Evolutionary conservation across 1,140 invertebrate genomes (phyloP), one percentile per base, ranked within the genome.

Genomic region (Hypothenemus hampei): DNA sequence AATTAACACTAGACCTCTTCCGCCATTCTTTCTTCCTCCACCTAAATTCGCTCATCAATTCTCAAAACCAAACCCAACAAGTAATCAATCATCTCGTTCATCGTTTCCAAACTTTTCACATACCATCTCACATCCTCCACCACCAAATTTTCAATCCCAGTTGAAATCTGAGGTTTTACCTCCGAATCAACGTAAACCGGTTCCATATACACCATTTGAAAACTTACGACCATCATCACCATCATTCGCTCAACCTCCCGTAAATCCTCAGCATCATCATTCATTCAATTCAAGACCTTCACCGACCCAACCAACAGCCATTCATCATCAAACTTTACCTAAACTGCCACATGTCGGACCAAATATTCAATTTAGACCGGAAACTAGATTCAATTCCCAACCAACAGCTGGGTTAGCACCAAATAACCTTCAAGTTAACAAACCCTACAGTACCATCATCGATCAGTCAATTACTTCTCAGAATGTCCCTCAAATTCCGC

Each of bases 261-360:
- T 35, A 35, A n/a, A 39, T 19, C 15, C 13, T 15, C 8, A 51
- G 18, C 43, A 21, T 19, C 53, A 57, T 72, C 49, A 61, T 67
- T 59, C 72, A 40, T 65, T 70, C 64, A 62, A 75, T 58, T n/a
- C n/a, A n/a, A 55, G 75, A 54, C 66, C 70, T 48, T 69, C 66
- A 22, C 35, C 51, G 5, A 31, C 21, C 16, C 58, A 33, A 39
- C 73, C 29, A 69, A 60, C 35, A 61, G 64, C 56, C 64, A n/a
- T n/a, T n/a, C 68, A 57, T 65, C 69, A 57, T 65, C 69, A 67
- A 76, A 69, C 68, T 73, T n/a, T n/a, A n/a, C 51, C 74, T 77
- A 60, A 70, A 62, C 67, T 20, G 61, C 67, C 37, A 61, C 71
- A 37, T 67, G 10, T n/a, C 6, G 19, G 24, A 18, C 46, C 35